Evolutionary conservation across 2,888 invertebrate genomes (phyloP).

Genomic region (Tiliacea citrago): DNA sequence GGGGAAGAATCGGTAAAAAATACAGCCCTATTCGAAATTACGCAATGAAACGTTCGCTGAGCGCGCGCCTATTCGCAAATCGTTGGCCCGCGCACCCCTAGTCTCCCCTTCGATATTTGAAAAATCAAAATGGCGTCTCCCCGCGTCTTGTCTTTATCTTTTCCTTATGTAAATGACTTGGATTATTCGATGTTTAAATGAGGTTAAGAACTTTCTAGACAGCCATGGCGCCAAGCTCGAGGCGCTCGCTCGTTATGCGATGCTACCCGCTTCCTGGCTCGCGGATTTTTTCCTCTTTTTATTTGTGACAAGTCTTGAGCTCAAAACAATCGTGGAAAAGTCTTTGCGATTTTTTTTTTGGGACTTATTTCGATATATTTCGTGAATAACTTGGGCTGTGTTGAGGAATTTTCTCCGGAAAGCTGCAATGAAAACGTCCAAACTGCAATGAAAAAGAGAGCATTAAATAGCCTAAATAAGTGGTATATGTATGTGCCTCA

Average conservation of each 20-base stretch:
- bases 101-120: conserved; percentile 85
- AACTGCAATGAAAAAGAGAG: too few relatives aligned
- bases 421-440: too few relatives aligned
- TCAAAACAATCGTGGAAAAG: conserved; percentile 49
- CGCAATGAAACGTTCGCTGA: conserved; percentile 87
- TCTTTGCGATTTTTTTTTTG: conserved; percentile 41
- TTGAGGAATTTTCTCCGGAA: not conserved
- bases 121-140: conserved; percentile 86
- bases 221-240: conserved; percentile 75
- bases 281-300: conserved; percentile 70
- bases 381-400: conserved; percentile 6
- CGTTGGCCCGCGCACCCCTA: conserved; percentile 79
- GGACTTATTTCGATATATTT: conserved; percentile 49
- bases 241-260: conserved; percentile 77
- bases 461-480: too few relatives aligned
- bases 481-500: too few relatives aligned
- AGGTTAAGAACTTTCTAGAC: conserved; percentile 87
- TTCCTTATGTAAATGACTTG: conserved; percentile 88
- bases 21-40: conserved; percentile 76
- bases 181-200: conserved; percentile 84
- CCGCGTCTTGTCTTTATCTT: conserved; percentile 89
- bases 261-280: conserved; percentile 71
- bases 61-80: conserved; percentile 83
- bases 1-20: conserved; percentile 71
- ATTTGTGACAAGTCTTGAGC: conserved; percentile 66